Conservation (phyloP, 2,113 vertebrate genomes). For the Dascyllus trimaculatus region DNA sequence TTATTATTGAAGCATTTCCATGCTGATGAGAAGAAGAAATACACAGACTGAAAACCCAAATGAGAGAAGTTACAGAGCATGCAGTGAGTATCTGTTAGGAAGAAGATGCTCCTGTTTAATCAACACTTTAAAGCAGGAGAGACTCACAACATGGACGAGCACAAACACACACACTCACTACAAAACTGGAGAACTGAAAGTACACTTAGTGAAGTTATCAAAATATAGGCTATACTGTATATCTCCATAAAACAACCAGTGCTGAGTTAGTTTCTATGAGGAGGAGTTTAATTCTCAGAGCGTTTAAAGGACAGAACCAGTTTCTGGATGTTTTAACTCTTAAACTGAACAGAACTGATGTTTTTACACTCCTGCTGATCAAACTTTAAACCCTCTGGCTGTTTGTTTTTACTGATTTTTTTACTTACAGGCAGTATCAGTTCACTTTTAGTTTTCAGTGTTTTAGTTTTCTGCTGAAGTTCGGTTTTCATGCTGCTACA, state of each 20-base stretch:
- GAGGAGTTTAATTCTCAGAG: conserved; percentile 13
- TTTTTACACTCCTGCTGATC: background rate
- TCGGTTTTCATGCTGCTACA: too few species aligned
- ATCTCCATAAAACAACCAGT: conserved; percentile 48
- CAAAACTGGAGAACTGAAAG: conserved; percentile 70
- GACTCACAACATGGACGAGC: conserved; percentile 38
- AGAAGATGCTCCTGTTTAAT: conserved; percentile 44
- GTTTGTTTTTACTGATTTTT: background rate
- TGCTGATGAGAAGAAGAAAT: conserved; percentile 77
- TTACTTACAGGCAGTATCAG: background rate
- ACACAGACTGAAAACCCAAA: conserved; percentile 72
- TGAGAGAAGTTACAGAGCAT: conserved; percentile 72
- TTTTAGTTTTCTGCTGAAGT: too few species aligned
- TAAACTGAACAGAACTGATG: background rate
- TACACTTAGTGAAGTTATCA: conserved; percentile 83
- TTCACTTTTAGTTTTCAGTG: too few species aligned
- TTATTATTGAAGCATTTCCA: conserved; percentile 79
- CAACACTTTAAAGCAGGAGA: conserved; percentile 48
- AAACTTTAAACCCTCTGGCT: background rate
- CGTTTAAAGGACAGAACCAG: conserved; percentile 16
- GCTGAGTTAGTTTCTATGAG: conserved; percentile 41
- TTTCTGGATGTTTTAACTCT: background rate
- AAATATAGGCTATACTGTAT: conserved; percentile 78
- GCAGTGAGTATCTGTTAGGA: conserved; percentile 68
- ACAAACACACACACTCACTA: conserved; percentile 61